These are phyloP conservation scores for Prionailurus viverrinus DNA, from an alignment of 2,113 vertebrate genomes.

Conservation along the genomic window DNA sequence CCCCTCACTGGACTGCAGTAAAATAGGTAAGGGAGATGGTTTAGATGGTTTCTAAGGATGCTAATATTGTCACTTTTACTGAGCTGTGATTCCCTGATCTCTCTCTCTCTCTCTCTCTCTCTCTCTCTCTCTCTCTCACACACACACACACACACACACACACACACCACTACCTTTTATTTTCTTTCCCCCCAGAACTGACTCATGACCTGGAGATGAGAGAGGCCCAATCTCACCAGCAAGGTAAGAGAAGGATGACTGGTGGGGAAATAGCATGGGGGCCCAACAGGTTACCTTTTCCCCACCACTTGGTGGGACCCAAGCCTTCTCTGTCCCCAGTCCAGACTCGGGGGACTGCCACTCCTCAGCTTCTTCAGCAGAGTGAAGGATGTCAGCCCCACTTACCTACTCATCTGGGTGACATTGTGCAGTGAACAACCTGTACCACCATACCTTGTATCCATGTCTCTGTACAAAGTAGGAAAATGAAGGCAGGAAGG, in stretches of 20 bases:
- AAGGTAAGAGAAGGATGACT: constrained; percentile 85
- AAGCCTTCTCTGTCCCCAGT: not conserved
- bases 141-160: not conserved
- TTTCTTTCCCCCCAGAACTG: constrained; percentile 85
- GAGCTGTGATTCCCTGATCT: not conserved
- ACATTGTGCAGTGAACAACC: not conserved
- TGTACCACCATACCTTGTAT: too few relatives aligned
- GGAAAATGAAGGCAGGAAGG: not conserved
- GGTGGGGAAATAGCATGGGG: not conserved
- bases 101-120: not conserved
- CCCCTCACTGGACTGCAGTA: not conserved
- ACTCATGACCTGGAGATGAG: constrained; percentile 89
- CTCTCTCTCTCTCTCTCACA: not conserved
- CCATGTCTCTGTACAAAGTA: not conserved
- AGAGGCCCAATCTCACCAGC: constrained; percentile 86
- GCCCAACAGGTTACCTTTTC: not conserved
- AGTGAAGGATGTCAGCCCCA: not conserved
- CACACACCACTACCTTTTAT: not conserved
- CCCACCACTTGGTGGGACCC: not conserved
- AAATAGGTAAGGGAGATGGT: not conserved
- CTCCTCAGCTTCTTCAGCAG: not conserved
- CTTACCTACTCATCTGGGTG: not conserved
- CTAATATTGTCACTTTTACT: not conserved
- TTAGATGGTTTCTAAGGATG: not conserved
- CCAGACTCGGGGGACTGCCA: not conserved